Base-by-base conservation (phyloP, 2,113 vertebrate genomes). In the Loxodonta africana region DNA sequence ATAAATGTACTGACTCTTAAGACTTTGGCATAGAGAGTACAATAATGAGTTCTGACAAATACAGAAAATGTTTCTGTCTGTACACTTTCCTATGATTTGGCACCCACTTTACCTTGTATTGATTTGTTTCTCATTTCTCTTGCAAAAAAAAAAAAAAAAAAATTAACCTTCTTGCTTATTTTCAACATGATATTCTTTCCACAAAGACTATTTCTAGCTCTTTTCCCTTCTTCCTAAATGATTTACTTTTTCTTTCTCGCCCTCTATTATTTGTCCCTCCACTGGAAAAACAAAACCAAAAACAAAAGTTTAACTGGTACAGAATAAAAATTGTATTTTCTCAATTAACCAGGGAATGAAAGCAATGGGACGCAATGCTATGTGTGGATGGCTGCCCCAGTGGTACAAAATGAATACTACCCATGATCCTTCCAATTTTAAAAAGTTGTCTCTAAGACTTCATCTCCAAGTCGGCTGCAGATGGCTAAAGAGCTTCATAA, bases 61-160 rank as follows among this genome's bases (percentile, higher is more conserved):
- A n/a, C 82, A 86, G 94, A 94, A 96, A 83, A 81, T 92, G 69
- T 90, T 84, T 93, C 87, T 88, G 83, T 95, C 95, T 97, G 86
- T 93, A 26, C 41, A 86, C 33, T 95, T 91, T 95, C 95, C 92
- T 90, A 90, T 69, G 69, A 94, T 74, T 95, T 98, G 96, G 90
- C 90, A 91, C 25, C 73, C 94, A 23, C 37, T 89, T 91, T 78
- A 85, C 53, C 48, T 94, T 74, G 1, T 95, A 97, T 96, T 92
- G 96, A 97, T 98, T 97, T 95, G 81, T 90, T 96, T 73, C 69
- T 95, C 82, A 95, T 97, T 98, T 94, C 67, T 67, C 67, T 94
- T 96, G 77, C 91, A 96, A 96, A 30, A 73, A 33, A 17, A 1
- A 15, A n/a, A 5, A 37, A 73, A 11, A 73, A 73, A 91, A 87